Evolutionary conservation across 2,113 vertebrate species (phyloP).

Genomic region (Cygnus buccinator): DNA sequence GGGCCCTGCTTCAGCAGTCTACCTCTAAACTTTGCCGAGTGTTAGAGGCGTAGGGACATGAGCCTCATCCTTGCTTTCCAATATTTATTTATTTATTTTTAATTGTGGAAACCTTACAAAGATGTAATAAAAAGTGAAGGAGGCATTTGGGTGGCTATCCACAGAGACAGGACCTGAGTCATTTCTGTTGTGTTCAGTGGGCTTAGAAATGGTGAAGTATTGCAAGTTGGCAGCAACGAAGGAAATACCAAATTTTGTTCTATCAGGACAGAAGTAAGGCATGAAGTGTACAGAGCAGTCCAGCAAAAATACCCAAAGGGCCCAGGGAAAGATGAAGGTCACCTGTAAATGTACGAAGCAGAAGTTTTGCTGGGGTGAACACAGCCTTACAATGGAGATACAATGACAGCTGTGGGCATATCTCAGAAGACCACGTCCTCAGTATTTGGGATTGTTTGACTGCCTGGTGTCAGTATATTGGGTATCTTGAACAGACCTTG

Average conservation of each 20-base stretch:
- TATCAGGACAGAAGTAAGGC: neutral
- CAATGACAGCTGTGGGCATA: neutral
- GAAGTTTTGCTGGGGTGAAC: neutral
- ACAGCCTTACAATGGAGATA: neutral
- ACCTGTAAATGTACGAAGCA: neutral
- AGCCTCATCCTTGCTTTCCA: neutral
- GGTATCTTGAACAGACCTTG: neutral
- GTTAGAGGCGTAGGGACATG: fast-evolving
- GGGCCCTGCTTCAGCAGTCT: neutral
- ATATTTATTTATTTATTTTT: neutral
- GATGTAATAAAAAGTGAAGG: neutral
- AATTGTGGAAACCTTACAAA: neutral
- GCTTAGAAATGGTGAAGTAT: neutral
- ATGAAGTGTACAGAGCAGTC: too few species aligned
- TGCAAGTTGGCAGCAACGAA: neutral
- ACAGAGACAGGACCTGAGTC: neutral
- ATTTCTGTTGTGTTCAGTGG: neutral
- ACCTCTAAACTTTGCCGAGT: neutral
- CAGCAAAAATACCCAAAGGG: neutral
- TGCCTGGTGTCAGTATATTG: neutral
- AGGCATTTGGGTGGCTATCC: neutral
- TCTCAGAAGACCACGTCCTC: neutral
- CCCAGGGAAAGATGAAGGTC: neutral
- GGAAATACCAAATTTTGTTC: neutral
- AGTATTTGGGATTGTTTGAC: neutral